phyloP scores from a whole-genome alignment of 2,113 vertebrate genomes.

The Gavialis gangeticus region DNA sequence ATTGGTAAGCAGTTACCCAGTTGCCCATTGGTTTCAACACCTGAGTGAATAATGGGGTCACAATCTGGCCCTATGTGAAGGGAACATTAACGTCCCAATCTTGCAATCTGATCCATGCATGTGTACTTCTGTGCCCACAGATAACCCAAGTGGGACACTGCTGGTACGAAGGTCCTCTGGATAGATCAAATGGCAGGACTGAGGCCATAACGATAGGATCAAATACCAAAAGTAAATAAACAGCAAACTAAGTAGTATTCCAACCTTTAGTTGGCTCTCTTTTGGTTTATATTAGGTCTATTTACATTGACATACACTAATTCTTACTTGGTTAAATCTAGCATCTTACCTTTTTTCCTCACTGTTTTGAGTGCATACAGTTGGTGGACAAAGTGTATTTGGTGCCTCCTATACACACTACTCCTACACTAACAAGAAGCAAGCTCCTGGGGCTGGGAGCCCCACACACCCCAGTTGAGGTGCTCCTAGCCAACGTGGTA shows the following conservation, averaged over 20 bases:
- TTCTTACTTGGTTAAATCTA: neutral
- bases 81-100: neutral
- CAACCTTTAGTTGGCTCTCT: neutral
- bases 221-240: neutral
- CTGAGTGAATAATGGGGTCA: neutral
- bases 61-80: neutral
- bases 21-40: neutral
- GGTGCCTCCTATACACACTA: too few species aligned
- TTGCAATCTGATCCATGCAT: neutral
- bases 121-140: too few species aligned
- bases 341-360: neutral
- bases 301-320: neutral
- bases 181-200: neutral
- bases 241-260: neutral
- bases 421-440: too few species aligned
- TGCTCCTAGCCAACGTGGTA: too few species aligned
- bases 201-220: neutral
- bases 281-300: conserved; percentile 2
- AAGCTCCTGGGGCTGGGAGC: too few species aligned
- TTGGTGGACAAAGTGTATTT: neutral
- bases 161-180: neutral
- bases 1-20: neutral
- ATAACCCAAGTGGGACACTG: neutral
- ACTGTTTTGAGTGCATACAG: neutral
- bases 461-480: too few species aligned